Evolutionary conservation across 2,888 invertebrate species (phyloP), one percentile per base, ranked within the genome.

Genomic region (Eupithecia insigniata): DNA sequence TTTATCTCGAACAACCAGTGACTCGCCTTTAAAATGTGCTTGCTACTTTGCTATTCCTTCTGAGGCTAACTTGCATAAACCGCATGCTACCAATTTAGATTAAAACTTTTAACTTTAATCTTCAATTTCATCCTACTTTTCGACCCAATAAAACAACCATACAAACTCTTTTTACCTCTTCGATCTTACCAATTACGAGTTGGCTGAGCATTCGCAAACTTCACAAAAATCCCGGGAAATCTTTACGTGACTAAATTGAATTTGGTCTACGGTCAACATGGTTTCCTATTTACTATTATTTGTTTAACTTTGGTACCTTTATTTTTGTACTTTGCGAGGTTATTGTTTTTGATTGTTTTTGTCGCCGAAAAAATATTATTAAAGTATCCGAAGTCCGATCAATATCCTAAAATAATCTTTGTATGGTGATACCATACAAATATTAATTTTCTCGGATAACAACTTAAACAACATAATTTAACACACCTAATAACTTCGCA

Each of bases 181-280:
- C n/a, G n/a, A n/a, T n/a, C n/a, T n/a, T 7, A 1, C 55, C 55
- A 55, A 55, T 55, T 55, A 55, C 55, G 26, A 55, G 55, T 55
- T 55, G 55, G 55, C 55, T 60, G 30, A 30, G 30, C 30, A 28
- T 30, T 18, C 10, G 60, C 28, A 60, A 60, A 60, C 30, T 60
- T 60, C 65, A 39, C 55, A 39, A 36, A 55, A 55, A 36, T 66
- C 60, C 66, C 34, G 34, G 46, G 70, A 61, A 61, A 62, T 66
- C 30, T 66, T 67, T 36, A 46, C 67, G 61, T 36, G 30, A 22
- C 36, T 14, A 51, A 71, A 71, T 71, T 71, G 43, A 36, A 71
- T 67, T 70, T 61, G 34, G 43, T 61, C 66, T 18, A 62, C 32
- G 26, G 66, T 61, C 26, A 55, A 51, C 51, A 22, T 51, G 51